phyloP scores from a whole-genome alignment of 2,113 vertebrate genomes.

The Globicephala melas region DNA sequence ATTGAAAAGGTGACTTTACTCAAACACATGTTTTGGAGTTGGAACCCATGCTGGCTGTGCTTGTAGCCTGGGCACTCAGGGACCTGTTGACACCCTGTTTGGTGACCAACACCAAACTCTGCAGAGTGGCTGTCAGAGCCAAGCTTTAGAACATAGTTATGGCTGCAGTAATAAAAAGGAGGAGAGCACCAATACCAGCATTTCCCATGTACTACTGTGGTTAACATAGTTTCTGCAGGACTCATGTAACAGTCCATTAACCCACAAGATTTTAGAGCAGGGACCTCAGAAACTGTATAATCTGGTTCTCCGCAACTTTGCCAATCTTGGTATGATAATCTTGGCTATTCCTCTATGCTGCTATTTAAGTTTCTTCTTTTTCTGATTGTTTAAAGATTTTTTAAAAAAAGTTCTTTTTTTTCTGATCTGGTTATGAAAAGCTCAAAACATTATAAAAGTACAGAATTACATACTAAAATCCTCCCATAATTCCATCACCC shows the following conservation, averaged over 20 bases:
- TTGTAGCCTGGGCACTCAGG: slow-evolving; percentile 73
- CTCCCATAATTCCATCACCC: background rate
- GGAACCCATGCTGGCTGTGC: slow-evolving; percentile 65
- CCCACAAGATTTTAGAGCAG: slow-evolving; percentile 40
- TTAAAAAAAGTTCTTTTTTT: background rate
- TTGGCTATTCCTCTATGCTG: background rate
- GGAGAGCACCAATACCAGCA: slow-evolving; percentile 61
- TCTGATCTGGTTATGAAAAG: slow-evolving; percentile 13
- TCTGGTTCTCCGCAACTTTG: background rate
- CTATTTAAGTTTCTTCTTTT: slow-evolving; percentile 29
- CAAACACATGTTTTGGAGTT: background rate
- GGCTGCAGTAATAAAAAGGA: slow-evolving; percentile 63
- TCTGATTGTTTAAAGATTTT: background rate
- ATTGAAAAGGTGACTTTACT: background rate
- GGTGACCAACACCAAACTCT: slow-evolving; percentile 55
- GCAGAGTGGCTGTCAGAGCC: background rate
- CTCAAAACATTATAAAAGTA: slow-evolving; percentile 21
- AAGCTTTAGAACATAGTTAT: slow-evolving; percentile 76
- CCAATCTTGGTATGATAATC: background rate
- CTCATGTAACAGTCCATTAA: slow-evolving; percentile 56
- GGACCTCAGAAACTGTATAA: background rate
- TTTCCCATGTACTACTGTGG: slow-evolving; percentile 76
- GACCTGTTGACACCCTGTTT: slow-evolving; percentile 49
- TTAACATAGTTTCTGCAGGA: slow-evolving; percentile 67
- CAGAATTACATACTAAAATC: background rate